phyloP scores from a whole-genome alignment of 2,113 vertebrate genomes.

The Dasyurus viverrinus region DNA sequence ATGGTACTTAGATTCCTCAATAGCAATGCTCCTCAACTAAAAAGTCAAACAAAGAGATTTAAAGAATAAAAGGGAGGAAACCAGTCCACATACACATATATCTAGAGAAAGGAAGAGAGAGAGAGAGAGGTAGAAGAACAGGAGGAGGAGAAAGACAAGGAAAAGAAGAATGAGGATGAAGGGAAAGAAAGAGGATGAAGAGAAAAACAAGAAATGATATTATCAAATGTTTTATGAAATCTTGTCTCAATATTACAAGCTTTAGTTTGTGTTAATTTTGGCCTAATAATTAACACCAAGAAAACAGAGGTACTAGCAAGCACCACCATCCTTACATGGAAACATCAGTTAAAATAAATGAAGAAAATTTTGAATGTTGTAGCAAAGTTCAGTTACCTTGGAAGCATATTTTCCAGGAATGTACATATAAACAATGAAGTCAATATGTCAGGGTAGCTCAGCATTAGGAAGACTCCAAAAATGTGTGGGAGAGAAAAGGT shows the following conservation, averaged over 20 bases:
- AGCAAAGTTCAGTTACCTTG: neutral
- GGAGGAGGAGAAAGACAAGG: neutral
- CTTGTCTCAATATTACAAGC: neutral
- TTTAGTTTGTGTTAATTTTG: neutral
- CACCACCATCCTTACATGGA: neutral
- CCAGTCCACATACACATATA: neutral
- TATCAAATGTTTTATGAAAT: neutral
- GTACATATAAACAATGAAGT: neutral
- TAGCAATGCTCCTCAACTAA: neutral
- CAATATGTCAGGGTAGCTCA: too few relatives aligned
- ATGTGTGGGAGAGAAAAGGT: neutral
- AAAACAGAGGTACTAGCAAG: neutral
- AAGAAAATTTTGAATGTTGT: neutral
- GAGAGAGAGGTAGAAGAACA: neutral
- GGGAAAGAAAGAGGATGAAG: neutral
- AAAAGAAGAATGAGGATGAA: neutral
- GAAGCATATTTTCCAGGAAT: neutral
- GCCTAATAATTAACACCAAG: neutral
- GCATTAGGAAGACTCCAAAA: neutral
- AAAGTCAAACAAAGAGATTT: neutral
- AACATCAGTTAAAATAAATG: neutral
- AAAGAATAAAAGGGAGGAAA: neutral
- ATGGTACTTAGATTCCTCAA: slow-evolving; percentile 25
- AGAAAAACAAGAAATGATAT: neutral
- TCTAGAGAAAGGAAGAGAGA: neutral